Percentiles rank a stretch among this genome's conserved stretches.
Evolutionary conservation across 2,113 vertebrate species (phyloP).

Genomic region (Pelobates fuscus): DNA sequence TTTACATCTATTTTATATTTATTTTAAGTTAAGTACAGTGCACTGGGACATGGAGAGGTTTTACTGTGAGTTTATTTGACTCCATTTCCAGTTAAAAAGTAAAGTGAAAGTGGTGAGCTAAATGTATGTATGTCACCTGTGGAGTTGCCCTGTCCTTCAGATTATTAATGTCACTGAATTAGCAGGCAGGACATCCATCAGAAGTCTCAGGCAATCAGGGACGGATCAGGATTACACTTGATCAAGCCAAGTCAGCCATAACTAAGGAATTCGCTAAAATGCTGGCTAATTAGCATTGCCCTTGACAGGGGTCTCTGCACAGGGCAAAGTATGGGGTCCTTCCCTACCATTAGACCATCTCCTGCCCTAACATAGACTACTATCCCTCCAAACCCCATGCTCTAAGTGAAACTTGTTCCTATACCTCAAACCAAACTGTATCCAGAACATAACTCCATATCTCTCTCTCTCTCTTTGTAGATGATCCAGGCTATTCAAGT

Average conservation of each 20-base stretch:
- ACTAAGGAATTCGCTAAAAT: conserved; percentile 57
- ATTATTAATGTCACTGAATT: conserved; percentile 26
- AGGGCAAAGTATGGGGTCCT: conserved; percentile 2
- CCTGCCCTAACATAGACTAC: neutral
- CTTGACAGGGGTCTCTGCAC: conserved; percentile 44
- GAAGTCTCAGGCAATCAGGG: conserved; percentile 29
- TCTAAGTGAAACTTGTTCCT: neutral
- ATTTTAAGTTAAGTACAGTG: neutral
- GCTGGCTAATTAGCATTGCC: conserved; percentile 52
- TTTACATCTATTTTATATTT: neutral
- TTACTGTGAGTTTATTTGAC: neutral
- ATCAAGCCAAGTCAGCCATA: conserved; percentile 58
- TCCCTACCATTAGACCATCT: neutral
- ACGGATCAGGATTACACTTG: conserved; percentile 55
- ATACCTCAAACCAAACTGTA: neutral
- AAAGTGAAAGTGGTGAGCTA: neutral
- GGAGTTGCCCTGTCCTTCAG: neutral
- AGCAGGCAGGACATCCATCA: conserved; percentile 17
- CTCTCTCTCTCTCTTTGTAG: conserved; percentile 80
- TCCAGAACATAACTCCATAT: conserved; percentile 52
- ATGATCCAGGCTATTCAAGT: conserved; percentile 99
- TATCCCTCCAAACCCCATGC: neutral
- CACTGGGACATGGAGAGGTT: neutral
- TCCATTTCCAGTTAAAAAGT: neutral
- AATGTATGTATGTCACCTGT: conserved; percentile 22